phyloP scores from a whole-genome alignment of 2,113 vertebrate species.

The Blennius ocellaris region DNA sequence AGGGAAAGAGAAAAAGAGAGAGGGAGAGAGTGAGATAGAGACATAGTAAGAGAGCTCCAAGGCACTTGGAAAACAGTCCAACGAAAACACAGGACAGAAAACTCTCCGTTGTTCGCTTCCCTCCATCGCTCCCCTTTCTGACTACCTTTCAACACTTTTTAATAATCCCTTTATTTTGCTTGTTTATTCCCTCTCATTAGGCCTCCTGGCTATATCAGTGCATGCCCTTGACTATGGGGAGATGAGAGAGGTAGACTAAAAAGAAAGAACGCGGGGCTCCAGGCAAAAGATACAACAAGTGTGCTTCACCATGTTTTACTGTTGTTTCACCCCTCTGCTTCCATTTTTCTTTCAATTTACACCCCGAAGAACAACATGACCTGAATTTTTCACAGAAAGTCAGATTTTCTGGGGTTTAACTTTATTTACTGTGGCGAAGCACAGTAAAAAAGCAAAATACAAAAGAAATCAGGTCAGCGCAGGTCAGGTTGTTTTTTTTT shows the following conservation, averaged over 20 bases:
- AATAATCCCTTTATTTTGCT: conserved; percentile 36
- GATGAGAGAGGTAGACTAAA: conserved; percentile 17
- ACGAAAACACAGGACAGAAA: conserved; percentile 71
- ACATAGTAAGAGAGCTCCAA: conserved; percentile 83
- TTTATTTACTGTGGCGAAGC: neutral
- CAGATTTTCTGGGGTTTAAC: conserved; percentile 7
- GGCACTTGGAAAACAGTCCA: conserved; percentile 93
- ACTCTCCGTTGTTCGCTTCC: conserved; percentile 38
- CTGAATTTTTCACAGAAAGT: conserved; percentile 12
- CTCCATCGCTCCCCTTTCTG: conserved; percentile 18
- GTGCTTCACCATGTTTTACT: conserved; percentile 3
- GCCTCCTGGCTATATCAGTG: conserved; percentile 10
- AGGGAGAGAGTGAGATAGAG: conserved; percentile 45
- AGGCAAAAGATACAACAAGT: conserved; percentile 27
- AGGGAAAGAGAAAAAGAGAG: conserved; percentile 62
- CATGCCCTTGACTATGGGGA: conserved; percentile 7
- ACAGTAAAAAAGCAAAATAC: neutral
- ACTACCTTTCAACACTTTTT: conserved; percentile 53
- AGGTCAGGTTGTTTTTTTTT: conserved; percentile 8
- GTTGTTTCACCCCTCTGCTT: neutral
- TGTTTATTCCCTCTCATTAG: conserved; percentile 19
- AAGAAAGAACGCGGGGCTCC: conserved; percentile 2
- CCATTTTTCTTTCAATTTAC: conserved; percentile 9
- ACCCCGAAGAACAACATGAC: conserved; percentile 27
- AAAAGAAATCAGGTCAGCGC: conserved; percentile 1